These are phyloP conservation scores for Papilio xuthus DNA, from an alignment of 1,140 invertebrate species.

Conservation along the genomic window DNA sequence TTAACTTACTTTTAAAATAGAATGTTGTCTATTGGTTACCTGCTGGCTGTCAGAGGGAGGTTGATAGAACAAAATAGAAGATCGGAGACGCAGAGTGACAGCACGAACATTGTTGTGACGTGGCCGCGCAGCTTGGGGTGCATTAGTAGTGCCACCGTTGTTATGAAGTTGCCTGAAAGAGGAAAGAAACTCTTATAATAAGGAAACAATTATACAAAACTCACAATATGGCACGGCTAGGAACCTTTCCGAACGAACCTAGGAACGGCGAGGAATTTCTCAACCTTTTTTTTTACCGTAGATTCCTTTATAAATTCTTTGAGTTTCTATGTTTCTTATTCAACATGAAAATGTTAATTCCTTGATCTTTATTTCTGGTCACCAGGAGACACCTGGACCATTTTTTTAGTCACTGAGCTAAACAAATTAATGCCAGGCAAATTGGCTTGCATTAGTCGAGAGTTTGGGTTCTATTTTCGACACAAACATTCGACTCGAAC, in stretches of 20 bases:
- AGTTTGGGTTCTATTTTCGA: background rate
- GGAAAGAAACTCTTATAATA: background rate
- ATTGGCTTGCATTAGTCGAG: background rate
- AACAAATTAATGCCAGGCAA: background rate
- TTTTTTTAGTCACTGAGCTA: background rate
- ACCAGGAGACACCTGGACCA: too few species aligned
- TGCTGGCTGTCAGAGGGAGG: slow-evolving; percentile 90
- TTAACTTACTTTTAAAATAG: background rate
- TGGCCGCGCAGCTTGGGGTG: slow-evolving; percentile 89
- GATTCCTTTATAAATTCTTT: too few species aligned
- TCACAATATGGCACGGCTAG: too few species aligned
- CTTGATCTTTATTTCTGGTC: too few species aligned
- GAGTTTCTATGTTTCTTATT: too few species aligned
- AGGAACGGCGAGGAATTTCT: too few species aligned
- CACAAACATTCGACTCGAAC: background rate
- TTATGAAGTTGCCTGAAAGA: slow-evolving; percentile 90
- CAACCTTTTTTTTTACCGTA: too few species aligned
- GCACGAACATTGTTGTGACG: slow-evolving; percentile 93
- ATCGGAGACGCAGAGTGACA: slow-evolving; percentile 92
- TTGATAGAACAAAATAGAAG: slow-evolving; percentile 92
- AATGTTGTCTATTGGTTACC: slow-evolving; percentile 81
- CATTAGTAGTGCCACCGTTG: slow-evolving; percentile 88
- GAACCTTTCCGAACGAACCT: too few species aligned
- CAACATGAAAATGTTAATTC: too few species aligned
- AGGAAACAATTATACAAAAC: too few species aligned